phyloP scores from a whole-genome alignment of 2,797 vertebrate species.

The Aldrovandia affinis region DNA sequence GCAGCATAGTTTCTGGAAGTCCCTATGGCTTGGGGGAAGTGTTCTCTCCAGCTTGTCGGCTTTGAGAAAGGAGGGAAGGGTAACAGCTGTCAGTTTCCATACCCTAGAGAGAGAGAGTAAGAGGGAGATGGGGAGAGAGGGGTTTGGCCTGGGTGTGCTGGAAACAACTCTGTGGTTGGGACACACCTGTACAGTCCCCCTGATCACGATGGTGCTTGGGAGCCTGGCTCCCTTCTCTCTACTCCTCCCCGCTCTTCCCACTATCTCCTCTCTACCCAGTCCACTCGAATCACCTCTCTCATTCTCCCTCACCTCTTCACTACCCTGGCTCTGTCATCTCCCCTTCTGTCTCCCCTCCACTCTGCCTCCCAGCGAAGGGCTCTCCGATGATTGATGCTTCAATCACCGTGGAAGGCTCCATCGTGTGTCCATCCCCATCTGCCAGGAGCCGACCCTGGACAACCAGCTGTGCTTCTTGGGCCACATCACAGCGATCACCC shows the following conservation, averaged over 20 bases:
- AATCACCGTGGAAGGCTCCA: no score
- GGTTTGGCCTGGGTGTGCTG: neutral
- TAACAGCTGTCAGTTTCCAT: slow-evolving; percentile 41
- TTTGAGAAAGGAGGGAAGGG: slow-evolving; percentile 26
- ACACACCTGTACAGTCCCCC: neutral
- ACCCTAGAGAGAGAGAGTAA: no score
- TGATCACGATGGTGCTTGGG: neutral
- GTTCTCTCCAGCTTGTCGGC: slow-evolving; percentile 43
- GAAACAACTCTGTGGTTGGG: neutral
- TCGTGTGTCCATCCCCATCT: no score
- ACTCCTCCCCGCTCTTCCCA: neutral
- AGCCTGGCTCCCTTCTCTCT: no score
- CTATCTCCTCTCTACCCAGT: neutral
- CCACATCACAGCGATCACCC: no score
- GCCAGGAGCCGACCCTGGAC: no score
- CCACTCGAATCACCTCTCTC: neutral
- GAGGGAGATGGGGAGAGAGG: neutral
- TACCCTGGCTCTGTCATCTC: neutral
- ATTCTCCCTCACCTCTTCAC: neutral
- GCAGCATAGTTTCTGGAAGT: neutral
- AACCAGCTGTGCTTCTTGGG: no score
- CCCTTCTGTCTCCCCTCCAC: neutral
- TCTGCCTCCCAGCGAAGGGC: no score
- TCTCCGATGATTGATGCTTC: no score
- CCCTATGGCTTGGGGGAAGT: neutral